These are phyloP conservation scores for Elymnias hypermnestra DNA, from an alignment of 1,140 invertebrate genomes.

Conservation along the genomic window DNA sequence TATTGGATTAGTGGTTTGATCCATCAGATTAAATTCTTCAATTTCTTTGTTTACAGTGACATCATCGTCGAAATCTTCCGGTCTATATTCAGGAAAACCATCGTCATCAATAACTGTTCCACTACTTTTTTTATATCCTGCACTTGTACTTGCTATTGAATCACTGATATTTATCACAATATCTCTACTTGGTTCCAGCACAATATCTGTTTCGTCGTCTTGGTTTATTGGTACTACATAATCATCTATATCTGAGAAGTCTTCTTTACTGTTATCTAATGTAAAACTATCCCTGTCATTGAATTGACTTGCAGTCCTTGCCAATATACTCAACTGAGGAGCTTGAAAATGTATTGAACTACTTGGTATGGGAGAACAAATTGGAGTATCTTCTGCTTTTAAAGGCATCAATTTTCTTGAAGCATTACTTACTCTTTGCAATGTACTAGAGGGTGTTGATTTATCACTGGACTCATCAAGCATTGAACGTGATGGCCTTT, in stretches of 20 bases:
- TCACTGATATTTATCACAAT: background rate
- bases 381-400: conserved; percentile 23
- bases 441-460: conserved; percentile 47
- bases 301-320: conserved; percentile 22
- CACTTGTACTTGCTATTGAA: background rate
- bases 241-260: conserved; percentile 26
- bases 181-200: conserved; percentile 18
- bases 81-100: conserved; percentile 62
- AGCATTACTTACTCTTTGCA: conserved; percentile 55
- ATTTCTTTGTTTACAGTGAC: conserved; percentile 14
- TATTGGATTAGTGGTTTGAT: conserved; percentile 24
- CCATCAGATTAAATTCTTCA: conserved; percentile 39
- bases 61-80: conserved; percentile 59
- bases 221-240: conserved; percentile 32
- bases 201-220: conserved; percentile 36
- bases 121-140: background rate
- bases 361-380: conserved; percentile 32
- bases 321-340: conserved; percentile 35
- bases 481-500: conserved; percentile 42
- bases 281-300: background rate
- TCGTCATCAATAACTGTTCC: conserved; percentile 46
- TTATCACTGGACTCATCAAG: conserved; percentile 28
- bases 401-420: conserved; percentile 58
- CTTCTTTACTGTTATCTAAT: background rate
- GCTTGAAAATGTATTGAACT: conserved; percentile 66